Conservation (phyloP, 2,113 vertebrate genomes). For the Xyliphius kryptos region DNA sequence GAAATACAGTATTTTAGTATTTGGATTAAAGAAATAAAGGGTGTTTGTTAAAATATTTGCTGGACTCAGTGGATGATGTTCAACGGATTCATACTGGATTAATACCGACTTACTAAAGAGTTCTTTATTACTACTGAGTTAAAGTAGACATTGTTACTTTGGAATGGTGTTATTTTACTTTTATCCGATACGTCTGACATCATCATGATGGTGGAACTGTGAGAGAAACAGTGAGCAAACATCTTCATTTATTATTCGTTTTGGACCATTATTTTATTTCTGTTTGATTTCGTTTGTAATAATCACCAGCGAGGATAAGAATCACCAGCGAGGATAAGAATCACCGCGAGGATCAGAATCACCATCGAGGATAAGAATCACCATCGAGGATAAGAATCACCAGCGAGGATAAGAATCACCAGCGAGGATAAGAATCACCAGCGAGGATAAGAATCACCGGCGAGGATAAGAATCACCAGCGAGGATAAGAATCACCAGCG, state of each 20-base stretch:
- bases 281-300: slow-evolving; percentile 58
- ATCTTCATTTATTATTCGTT: slow-evolving; percentile 47
- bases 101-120: slow-evolving; percentile 65
- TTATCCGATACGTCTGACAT: slow-evolving; percentile 60
- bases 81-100: slow-evolving; percentile 80
- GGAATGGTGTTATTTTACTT: slow-evolving; percentile 61
- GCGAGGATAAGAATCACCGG: slow-evolving; percentile 53
- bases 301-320: slow-evolving; percentile 57
- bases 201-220: slow-evolving; percentile 48
- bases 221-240: slow-evolving; percentile 61
- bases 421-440: too few species aligned
- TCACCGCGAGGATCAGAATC: too few species aligned
- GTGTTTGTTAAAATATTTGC: slow-evolving; percentile 32
- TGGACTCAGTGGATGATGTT: slow-evolving; percentile 70
- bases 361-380: too few species aligned
- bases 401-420: too few species aligned
- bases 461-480: slow-evolving; percentile 48
- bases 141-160: slow-evolving; percentile 52
- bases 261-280: slow-evolving; percentile 40
- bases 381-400: too few species aligned
- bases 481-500: too few species aligned
- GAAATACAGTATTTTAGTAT: slow-evolving; percentile 51
- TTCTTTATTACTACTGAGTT: slow-evolving; percentile 56
- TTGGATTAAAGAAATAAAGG: slow-evolving; percentile 54
- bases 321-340: too few species aligned